Evolutionary conservation across 2,888 invertebrate genomes (phyloP), one percentile per base, ranked within the genome.

Genomic region (Lasiommata megera): DNA sequence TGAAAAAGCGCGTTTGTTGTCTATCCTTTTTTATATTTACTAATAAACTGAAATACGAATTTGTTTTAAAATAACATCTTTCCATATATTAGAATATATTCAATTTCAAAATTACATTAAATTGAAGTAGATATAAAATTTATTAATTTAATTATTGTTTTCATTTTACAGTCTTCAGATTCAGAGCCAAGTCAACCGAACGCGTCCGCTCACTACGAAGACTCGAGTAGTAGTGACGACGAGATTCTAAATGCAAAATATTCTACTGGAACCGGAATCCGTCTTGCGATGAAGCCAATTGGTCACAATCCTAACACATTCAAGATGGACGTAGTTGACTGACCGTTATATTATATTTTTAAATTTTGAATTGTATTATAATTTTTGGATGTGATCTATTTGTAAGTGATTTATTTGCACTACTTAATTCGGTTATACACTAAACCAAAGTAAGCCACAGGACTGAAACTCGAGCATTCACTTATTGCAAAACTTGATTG

Each of bases 161-260:
- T 12, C 47, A 56, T 65, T 58, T 71, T 69, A 28, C 76, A 87
- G 86, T 84, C 83, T 18, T 83, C 84, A 50, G 88, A 88, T 54
- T 84, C 86, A 5, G 88, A 87, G 52, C 71, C 67, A 53, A 83
- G 79, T 54, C 83, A 82, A 63, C 73, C 82, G 58, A 79, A 79
- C 52, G 72, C 79, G 66, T 71, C 80, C 63, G 82, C 77, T 59
- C 83, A 72, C 64, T 82, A 81, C 69, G 80, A 87, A 56, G 82
- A 78, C 60, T 85, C 85, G 9, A 88, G 88, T 73, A 86, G 84
- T 75, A 86, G 85, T 76, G 90, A 88, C 65, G 90, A 89, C 43
- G 88, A 89, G 41, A 82, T 87, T 64, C 68, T 82, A 58, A 82
- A 83, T 70, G 75, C 81, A 51, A 83, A 80, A 69, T 69, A 77